Conservation (phyloP, 2,888 invertebrate species). For the Oxyscelio sp. region DNA sequence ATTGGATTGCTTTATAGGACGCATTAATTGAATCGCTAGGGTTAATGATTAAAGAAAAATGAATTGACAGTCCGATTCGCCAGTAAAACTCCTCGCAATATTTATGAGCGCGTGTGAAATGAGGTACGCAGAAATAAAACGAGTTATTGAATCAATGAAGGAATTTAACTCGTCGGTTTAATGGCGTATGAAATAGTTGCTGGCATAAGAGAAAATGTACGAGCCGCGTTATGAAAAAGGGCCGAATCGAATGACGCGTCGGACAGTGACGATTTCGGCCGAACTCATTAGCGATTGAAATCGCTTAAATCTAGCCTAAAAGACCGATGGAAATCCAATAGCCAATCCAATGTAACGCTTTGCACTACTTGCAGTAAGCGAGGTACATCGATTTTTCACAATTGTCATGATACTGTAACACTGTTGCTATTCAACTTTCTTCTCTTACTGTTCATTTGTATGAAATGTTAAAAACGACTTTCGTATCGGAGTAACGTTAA, state of each 20-base stretch:
- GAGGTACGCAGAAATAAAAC: constrained; percentile 52
- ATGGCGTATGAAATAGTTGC: constrained; percentile 63
- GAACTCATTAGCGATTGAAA: constrained; percentile 43
- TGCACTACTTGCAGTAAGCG: constrained; percentile 55
- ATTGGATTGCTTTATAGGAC: constrained; percentile 16
- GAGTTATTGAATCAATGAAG: constrained; percentile 59
- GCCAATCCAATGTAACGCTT: constrained; percentile 38
- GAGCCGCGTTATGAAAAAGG: constrained; percentile 2
- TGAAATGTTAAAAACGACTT: constrained; percentile 63
- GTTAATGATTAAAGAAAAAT: constrained; percentile 22
- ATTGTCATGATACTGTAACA: constrained; percentile 61
- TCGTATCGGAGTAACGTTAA: constrained; percentile 46
- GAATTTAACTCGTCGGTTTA: constrained; percentile 64
- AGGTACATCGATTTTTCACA: constrained; percentile 65
- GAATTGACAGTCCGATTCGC: constrained; percentile 39
- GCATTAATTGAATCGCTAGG: constrained; percentile 12
- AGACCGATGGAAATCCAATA: constrained; percentile 55
- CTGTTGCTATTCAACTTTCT: constrained; percentile 62
- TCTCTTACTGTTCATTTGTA: constrained; percentile 50
- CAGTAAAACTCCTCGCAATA: constrained; percentile 8
- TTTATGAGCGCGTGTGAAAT: constrained; percentile 60
- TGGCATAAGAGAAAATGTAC: constrained; percentile 59
- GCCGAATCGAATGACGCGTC: constrained; percentile 5
- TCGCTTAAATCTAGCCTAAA: constrained; percentile 34
- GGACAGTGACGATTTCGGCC: constrained; percentile 31